Evolutionary conservation across 2,797 vertebrate genomes (phyloP), one percentile per base, ranked within the genome.

Genomic region (Bryconaethiops microstoma): DNA sequence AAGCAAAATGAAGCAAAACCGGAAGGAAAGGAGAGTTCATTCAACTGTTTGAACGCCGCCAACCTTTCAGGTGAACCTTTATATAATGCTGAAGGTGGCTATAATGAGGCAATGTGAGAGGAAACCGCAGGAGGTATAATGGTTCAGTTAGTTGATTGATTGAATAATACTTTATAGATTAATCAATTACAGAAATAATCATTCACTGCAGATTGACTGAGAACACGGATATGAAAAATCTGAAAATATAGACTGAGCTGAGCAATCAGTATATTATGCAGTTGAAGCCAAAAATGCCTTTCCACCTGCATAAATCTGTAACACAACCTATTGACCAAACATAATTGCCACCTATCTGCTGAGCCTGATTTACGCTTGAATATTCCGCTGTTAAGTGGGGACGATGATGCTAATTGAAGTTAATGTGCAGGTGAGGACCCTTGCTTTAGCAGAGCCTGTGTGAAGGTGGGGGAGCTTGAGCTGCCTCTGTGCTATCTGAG

Each of bases 401-500:
- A 73, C 29, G 23, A 21, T 42, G 23, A 73, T 77, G 55, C 69
- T 64, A 82, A 77, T 72, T 68, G 62, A 68, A 39, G 69, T 78
- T 82, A 65, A 60, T 74, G 52, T 82, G 40, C 60, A 82, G 63
- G 40, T 82, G 40, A 54, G n/a, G 42, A 68, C 42, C 63, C 73
- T n/a, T 71, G 54, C 21, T 69, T 75, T 52, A n/a, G 23, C 42
- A 39, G 8, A 16, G 17, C 19, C 7, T 25, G 42, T 69, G 65
- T 50, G 54, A 72, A 21, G 16, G 40, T 72, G 42, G 48, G 82
- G 80, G 86, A 77, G 82, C 76, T 68, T 79, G 79, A 75, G 86
- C 85, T 77, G 65, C 85, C 86, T 86, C 83, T 73, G 82, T 84
- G 85, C 80, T 91, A 87, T 88, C 88, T 74, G 80, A 85, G 87